phyloP scores from a whole-genome alignment of 2,113 vertebrate genomes.

The Thunnus maccoyii region DNA sequence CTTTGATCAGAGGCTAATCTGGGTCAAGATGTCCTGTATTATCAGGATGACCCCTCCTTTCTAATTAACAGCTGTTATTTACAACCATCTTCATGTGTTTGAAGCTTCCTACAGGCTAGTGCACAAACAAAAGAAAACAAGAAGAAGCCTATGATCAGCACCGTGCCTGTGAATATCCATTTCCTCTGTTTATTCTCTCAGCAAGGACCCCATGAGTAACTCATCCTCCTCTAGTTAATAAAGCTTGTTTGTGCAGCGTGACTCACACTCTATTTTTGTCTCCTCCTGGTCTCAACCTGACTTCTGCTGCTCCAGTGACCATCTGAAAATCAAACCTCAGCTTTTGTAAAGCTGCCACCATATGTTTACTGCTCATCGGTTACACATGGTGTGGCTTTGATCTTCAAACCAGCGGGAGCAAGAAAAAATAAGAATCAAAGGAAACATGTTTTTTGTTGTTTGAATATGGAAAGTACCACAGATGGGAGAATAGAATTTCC shows the following conservation, averaged over 20 bases:
- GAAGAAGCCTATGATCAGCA: conserved; percentile 22
- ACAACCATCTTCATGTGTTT: conserved; percentile 4
- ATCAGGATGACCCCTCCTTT: background rate
- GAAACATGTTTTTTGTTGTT: conserved; percentile 52
- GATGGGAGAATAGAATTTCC: conserved; percentile 11
- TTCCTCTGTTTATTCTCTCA: conserved; percentile 48
- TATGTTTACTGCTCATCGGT: conserved; percentile 61
- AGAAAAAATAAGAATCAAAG: conserved; percentile 53
- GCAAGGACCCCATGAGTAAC: conserved; percentile 15
- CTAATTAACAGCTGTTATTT: conserved; percentile 25
- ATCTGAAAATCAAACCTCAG: conserved; percentile 58
- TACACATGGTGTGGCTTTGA: conserved; percentile 62
- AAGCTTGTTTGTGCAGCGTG: conserved; percentile 54
- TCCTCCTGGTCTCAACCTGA: conserved; percentile 48
- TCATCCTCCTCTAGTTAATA: conserved; percentile 46
- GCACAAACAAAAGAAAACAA: conserved; percentile 9
- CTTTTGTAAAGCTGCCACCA: conserved; percentile 54
- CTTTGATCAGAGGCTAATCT: background rate
- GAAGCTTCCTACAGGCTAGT: background rate
- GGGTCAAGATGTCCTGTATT: background rate
- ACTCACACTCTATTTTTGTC: conserved; percentile 70
- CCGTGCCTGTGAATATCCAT: conserved; percentile 23
- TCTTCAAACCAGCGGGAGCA: conserved; percentile 51
- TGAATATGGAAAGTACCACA: conserved; percentile 40
- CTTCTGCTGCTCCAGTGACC: conserved; percentile 51